Evolutionary conservation across 2,113 vertebrate species (phyloP).

Genomic region (Sula dactylatra): DNA sequence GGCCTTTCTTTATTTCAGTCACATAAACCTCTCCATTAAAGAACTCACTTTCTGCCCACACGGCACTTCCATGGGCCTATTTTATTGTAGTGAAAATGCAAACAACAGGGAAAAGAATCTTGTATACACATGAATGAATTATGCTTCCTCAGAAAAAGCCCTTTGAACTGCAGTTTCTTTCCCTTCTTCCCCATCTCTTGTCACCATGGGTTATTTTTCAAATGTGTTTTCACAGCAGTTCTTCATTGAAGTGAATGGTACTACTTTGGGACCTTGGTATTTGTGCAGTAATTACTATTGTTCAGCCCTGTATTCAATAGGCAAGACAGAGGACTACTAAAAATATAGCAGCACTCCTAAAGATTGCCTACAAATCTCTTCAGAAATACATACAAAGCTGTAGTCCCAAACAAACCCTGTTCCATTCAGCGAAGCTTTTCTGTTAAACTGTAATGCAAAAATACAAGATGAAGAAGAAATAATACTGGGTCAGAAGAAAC

Average conservation of each 20-base stretch:
- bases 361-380: slow-evolving; percentile 9
- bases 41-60: not conserved
- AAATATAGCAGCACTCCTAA: slow-evolving; percentile 16
- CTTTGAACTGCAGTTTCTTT: not conserved
- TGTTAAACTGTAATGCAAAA: not conserved
- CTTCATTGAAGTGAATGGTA: not conserved
- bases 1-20: not conserved
- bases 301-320: slow-evolving; percentile 41
- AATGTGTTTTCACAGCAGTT: slow-evolving; percentile 43
- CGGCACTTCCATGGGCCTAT: not conserved
- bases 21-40: not conserved
- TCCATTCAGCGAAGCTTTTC: not conserved
- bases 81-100: slow-evolving; percentile 14
- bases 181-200: not conserved
- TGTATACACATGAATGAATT: not conserved
- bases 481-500: not conserved
- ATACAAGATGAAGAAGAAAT: not conserved
- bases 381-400: slow-evolving; percentile 1
- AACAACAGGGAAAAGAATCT: not conserved
- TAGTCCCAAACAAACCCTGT: not conserved
- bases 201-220: slow-evolving; percentile 23
- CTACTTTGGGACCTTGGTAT: slow-evolving; percentile 10
- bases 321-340: slow-evolving; percentile 46
- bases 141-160: not conserved
- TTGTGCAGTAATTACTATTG: slow-evolving; percentile 45